phyloP scores from a whole-genome alignment of 1,140 invertebrate genomes.

The Lanistes nyassanus region DNA sequence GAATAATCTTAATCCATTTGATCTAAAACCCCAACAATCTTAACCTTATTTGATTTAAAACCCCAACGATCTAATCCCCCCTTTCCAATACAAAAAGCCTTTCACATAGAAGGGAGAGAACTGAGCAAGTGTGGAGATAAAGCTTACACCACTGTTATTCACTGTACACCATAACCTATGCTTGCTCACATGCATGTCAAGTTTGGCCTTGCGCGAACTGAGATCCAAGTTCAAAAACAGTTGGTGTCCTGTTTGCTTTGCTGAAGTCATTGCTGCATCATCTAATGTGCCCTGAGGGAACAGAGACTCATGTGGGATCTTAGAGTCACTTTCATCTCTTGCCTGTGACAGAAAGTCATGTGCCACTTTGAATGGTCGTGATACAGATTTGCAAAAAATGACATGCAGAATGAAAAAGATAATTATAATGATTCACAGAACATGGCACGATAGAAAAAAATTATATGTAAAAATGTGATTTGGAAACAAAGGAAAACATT shows the following conservation, averaged over 20 bases:
- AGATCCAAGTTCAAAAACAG: conserved; percentile 72
- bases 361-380: too few species aligned
- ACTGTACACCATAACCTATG: neutral
- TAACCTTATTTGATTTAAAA: neutral
- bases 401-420: too few species aligned
- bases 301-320: conserved; percentile 27
- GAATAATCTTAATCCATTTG: too few species aligned
- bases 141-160: neutral
- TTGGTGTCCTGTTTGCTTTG: conserved; percentile 81
- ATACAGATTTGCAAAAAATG: too few species aligned
- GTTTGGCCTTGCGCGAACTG: conserved; percentile 59
- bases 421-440: neutral
- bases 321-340: conserved; percentile 37
- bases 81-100: too few species aligned
- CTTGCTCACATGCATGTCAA: conserved; percentile 64
- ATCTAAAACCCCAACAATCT: neutral
- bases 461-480: neutral
- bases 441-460: neutral
- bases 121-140: neutral
- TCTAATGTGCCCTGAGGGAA: conserved; percentile 65
- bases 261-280: conserved; percentile 81
- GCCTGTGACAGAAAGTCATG: conserved; percentile 4
- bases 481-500: too few species aligned
- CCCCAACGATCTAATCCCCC: neutral
- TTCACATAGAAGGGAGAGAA: neutral